Evolutionary conservation across 2,113 vertebrate genomes (phyloP).

Genomic region (Aphyosemion australe): DNA sequence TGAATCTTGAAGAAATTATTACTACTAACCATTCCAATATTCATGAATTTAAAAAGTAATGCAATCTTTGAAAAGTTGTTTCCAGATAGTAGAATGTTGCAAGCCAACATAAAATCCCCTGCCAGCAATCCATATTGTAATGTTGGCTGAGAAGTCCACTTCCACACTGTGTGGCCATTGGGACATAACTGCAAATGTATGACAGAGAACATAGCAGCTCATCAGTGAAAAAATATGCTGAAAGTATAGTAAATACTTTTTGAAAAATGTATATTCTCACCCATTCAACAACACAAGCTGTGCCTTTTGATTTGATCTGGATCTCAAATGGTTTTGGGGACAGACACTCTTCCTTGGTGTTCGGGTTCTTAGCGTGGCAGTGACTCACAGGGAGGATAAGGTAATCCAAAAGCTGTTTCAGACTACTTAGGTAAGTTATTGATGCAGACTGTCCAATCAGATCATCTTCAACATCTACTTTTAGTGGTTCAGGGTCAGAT

Average conservation of each 20-base stretch:
- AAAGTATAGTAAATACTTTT: not conserved
- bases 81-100: not conserved
- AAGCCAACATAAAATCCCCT: not conserved
- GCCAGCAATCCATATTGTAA: not conserved
- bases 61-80: not conserved
- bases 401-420: not conserved
- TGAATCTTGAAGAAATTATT: not conserved
- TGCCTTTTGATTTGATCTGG: not conserved
- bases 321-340: not conserved
- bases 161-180: not conserved
- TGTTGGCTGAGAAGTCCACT: not conserved
- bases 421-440: not conserved
- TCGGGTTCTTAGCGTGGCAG: not conserved
- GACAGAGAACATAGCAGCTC: not conserved
- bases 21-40: not conserved
- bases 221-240: not conserved
- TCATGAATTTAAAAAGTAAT: not conserved
- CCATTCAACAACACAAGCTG: not conserved
- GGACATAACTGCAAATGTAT: not conserved
- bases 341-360: not conserved
- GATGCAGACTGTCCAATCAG: not conserved
- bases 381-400: not conserved
- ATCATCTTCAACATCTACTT: not conserved
- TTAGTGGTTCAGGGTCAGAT: not conserved
- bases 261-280: not conserved